phyloP scores from a whole-genome alignment of 2,797 vertebrate genomes.

The Chelon labrosus region DNA sequence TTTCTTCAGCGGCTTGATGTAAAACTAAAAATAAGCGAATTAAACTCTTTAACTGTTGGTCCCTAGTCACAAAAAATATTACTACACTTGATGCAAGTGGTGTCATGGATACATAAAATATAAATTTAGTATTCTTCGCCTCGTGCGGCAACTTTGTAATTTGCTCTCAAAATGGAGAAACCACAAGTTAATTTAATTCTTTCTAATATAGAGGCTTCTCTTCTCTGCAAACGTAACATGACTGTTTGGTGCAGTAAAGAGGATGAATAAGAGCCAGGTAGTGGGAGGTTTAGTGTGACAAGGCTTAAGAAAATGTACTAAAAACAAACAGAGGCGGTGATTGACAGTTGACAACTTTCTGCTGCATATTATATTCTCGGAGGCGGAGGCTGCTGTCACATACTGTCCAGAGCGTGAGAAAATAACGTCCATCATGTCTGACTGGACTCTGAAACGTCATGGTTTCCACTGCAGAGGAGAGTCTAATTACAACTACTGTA shows the following conservation, averaged over 20 bases:
- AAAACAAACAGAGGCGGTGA: conserved; percentile 41
- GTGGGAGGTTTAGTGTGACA: conserved; percentile 27
- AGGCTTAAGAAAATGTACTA: conserved; percentile 40
- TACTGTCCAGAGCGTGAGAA: conserved; percentile 45
- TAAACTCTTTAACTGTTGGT: conserved; percentile 1
- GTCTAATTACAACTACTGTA: conserved; percentile 64
- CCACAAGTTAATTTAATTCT: conserved; percentile 5
- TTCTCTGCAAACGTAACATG: conserved; percentile 25
- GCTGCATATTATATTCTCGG: conserved; percentile 36
- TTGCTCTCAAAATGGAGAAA: not conserved
- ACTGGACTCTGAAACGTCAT: conserved; percentile 51
- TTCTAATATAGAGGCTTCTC: conserved; percentile 7
- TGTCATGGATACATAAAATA: conserved; percentile 12
- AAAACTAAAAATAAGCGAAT: not conserved
- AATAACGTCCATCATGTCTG: conserved; percentile 68
- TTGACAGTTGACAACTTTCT: conserved; percentile 62
- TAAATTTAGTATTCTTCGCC: conserved; percentile 4
- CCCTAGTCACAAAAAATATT: not conserved
- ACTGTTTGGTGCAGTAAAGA: conserved; percentile 19
- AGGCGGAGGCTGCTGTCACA: conserved; percentile 60
- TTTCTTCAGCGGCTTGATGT: not conserved
- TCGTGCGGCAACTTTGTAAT: conserved; percentile 2
- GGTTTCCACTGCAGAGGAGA: conserved; percentile 50
- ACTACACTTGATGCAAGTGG: not conserved
- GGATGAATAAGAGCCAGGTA: conserved; percentile 40